These are phyloP conservation scores for Diplodus puntazzo DNA, from an alignment of 2,797 vertebrate species.

Conservation along the genomic window DNA sequence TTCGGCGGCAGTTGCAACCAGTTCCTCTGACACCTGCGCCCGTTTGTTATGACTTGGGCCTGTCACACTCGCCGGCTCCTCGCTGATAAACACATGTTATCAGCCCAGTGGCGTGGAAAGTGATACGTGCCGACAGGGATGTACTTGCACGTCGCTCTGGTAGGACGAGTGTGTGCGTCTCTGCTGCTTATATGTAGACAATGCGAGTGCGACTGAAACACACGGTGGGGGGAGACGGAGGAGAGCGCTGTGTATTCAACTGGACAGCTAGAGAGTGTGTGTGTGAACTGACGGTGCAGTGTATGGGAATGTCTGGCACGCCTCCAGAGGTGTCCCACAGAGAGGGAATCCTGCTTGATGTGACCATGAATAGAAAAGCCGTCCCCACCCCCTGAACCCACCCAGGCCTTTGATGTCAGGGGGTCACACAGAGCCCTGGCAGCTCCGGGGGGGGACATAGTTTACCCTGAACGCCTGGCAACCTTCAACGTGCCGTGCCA, in stretches of 20 bases:
- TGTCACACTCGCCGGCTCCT: slow-evolving; percentile 66
- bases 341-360: slow-evolving; percentile 79
- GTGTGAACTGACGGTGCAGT: slow-evolving; percentile 54
- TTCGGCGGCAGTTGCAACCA: slow-evolving; percentile 18
- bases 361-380: slow-evolving; percentile 76
- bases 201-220: slow-evolving; percentile 49
- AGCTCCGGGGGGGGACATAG: slow-evolving; percentile 64
- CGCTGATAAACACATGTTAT: slow-evolving; percentile 66
- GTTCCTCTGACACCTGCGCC: slow-evolving; percentile 64
- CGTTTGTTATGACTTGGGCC: slow-evolving; percentile 62
- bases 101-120: slow-evolving; percentile 51
- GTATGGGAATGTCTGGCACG: slow-evolving; percentile 73
- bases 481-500: slow-evolving; percentile 59
- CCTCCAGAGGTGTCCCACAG: slow-evolving; percentile 74
- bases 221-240: slow-evolving; percentile 13
- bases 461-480: slow-evolving; percentile 74
- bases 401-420: slow-evolving; percentile 79
- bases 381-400: slow-evolving; percentile 68
- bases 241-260: slow-evolving; percentile 34
- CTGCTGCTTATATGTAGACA: slow-evolving; percentile 39
- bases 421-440: slow-evolving; percentile 69
- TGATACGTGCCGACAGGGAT: slow-evolving; percentile 62
- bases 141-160: slow-evolving; percentile 14
- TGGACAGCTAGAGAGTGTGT: slow-evolving; percentile 30
- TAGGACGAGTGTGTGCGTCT: neutral